phyloP scores from a whole-genome alignment of 2,888 invertebrate species.

The Sipha maydis region DNA sequence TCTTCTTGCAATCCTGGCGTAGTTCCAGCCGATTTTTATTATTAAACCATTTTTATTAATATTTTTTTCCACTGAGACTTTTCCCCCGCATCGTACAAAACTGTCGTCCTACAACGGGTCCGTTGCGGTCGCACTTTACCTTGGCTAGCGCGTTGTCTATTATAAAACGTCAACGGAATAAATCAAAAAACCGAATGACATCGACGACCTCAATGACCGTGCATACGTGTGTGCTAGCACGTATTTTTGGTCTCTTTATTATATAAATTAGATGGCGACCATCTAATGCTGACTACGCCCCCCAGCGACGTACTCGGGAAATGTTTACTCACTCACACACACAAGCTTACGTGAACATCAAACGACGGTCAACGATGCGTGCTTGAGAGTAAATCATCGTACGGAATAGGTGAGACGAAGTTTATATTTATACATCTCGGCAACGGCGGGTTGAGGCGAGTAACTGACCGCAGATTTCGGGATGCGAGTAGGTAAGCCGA shows the following conservation, averaged over 20 bases:
- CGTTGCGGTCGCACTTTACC: too few relatives aligned
- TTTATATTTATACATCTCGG: background rate
- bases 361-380: background rate
- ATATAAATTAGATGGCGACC: background rate
- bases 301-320: too few relatives aligned
- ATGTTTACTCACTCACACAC: background rate
- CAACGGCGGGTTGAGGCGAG: too few relatives aligned
- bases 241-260: slow-evolving; percentile 1
- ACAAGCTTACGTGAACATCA: background rate
- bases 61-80: slow-evolving; percentile 1
- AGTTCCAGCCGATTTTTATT: slow-evolving; percentile 6
- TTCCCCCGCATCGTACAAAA: background rate
- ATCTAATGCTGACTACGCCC: background rate
- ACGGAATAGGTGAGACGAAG: background rate
- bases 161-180: background rate
- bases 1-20: background rate
- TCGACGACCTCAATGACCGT: background rate
- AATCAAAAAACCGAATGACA: slow-evolving; percentile 17
- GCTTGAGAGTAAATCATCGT: background rate
- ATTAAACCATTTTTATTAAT: background rate
- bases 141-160: background rate
- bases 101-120: too few relatives aligned
- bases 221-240: background rate
- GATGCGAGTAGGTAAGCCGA: too few relatives aligned
- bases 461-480: background rate